These are phyloP conservation scores for Salarias fasciatus DNA, from an alignment of 2,797 vertebrate species.

Conservation along the genomic window DNA sequence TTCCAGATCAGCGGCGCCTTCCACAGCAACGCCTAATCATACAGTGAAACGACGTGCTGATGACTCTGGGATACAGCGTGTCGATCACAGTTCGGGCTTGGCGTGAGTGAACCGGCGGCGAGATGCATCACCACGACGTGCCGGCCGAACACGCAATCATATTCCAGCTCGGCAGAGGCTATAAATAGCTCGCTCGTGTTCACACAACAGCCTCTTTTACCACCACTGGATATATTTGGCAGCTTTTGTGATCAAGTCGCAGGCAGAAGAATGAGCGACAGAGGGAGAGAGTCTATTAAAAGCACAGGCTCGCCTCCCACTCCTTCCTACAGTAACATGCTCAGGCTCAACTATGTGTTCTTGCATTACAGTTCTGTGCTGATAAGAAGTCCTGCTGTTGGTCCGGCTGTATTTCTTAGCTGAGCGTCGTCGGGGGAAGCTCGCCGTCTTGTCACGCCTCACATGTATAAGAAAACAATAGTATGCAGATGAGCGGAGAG, in stretches of 20 bases:
- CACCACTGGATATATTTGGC: conserved; percentile 82
- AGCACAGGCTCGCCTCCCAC: conserved; percentile 76
- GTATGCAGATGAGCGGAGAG: conserved; percentile 21
- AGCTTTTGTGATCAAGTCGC: conserved; percentile 72
- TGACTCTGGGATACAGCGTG: conserved; percentile 16
- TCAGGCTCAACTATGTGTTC: conserved; percentile 26
- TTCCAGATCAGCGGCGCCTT: conserved; percentile 7
- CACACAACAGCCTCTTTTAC: conserved; percentile 73
- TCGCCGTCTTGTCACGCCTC: too few species aligned
- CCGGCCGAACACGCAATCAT: conserved; percentile 37
- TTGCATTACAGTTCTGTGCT: conserved; percentile 7
- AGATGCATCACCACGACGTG: conserved; percentile 26
- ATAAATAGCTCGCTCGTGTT: conserved; percentile 68
- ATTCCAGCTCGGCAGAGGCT: conserved; percentile 46
- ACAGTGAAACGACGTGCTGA: conserved; percentile 10
- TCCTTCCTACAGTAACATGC: conserved; percentile 68
- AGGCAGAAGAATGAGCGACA: conserved; percentile 72
- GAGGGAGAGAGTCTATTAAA: conserved; percentile 76
- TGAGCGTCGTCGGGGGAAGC: too few species aligned
- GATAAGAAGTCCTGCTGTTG: not conserved
- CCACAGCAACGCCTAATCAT: conserved; percentile 9
- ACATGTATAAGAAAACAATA: not conserved
- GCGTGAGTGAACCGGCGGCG: conserved; percentile 10
- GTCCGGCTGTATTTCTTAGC: too few species aligned
- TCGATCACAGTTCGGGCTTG: conserved; percentile 12